These are phyloP conservation scores for Phallusia fumigata DNA, from an alignment of 23 tunicate genomes.

Conservation along the genomic window DNA sequence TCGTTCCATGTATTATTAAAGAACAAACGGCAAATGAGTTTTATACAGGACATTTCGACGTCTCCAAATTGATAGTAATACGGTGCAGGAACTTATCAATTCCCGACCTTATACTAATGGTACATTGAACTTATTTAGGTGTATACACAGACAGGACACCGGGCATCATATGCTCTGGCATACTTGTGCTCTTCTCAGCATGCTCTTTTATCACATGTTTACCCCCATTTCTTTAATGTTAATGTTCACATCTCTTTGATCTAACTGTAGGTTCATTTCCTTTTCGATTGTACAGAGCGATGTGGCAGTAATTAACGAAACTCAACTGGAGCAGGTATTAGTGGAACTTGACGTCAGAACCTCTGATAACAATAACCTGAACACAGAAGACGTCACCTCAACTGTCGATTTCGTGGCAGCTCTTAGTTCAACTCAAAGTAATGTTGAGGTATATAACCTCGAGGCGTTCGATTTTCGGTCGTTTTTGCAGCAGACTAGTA, in stretches of 20 bases:
- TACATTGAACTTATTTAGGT: not conserved
- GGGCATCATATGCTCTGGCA: too few relatives aligned
- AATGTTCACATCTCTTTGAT: too few relatives aligned
- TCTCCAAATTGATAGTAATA: not conserved
- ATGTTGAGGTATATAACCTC: not conserved
- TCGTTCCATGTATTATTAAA: not conserved
- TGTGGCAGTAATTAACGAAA: too few relatives aligned
- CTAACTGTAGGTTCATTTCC: too few relatives aligned
- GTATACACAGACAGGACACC: too few relatives aligned
- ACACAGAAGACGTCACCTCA: not conserved
- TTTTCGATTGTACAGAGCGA: too few relatives aligned
- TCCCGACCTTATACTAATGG: not conserved
- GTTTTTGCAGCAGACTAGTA: too few relatives aligned
- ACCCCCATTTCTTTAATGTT: too few relatives aligned
- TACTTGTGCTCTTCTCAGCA: too few relatives aligned
- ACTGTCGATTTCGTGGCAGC: not conserved
- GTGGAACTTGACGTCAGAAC: not conserved
- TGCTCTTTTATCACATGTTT: too few relatives aligned
- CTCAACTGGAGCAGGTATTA: too few relatives aligned
- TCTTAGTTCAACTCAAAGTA: not conserved
- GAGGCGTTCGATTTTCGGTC: too few relatives aligned
- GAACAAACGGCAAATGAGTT: not conserved
- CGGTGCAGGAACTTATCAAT: not conserved
- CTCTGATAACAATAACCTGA: not conserved
- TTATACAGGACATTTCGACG: not conserved